Evolutionary conservation across 2,888 invertebrate genomes (phyloP), one percentile per base, ranked within the genome.

Genomic region (Coelopa pilipes): DNA sequence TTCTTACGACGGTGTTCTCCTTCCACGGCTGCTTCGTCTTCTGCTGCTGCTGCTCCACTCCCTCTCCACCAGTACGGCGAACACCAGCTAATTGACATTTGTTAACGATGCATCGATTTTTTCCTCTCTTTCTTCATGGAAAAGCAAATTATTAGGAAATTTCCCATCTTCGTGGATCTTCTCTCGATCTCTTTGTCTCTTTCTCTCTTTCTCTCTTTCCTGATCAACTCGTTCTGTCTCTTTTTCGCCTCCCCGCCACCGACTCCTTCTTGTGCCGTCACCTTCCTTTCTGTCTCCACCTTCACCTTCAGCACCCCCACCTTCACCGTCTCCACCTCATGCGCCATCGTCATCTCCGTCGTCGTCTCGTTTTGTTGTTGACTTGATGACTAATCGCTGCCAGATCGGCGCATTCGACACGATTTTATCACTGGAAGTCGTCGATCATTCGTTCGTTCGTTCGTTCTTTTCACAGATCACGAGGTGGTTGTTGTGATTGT

Each of bases 41-140:
- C 19, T 55, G 12, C n/a, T 10, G 9, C n/a, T 55, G 12, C 19
- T 10, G n/a, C n/a, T 55, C n/a, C n/a, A n/a, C n/a, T 55, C n/a
- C 7, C 9, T 55, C 19, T 55, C n/a, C 7, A 55, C n/a, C 34
- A 34, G 7, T 34, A 34, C 34, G 34, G 7, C n/a, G 70, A 70
- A 70, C 62, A 62, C 70, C 2, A 63, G 70, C 62, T 70, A 70
- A 70, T 70, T 62, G 57, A 62, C 63, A 53, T 53, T 70, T 49
- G 55, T 59, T 70, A 70, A 70, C 53, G 62, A 50, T 57, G 53
- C 15, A 21, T 62, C 15, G 19, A 50, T 49, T 66, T 66, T 12
- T 17, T 70, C 17, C 1, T 46, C 34, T 62, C n/a, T n/a, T 60
- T 49, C 15, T 70, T 70, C 57, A 17, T n/a, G 3, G 47, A 63